Base-by-base conservation (phyloP, 2,888 invertebrate genomes). In the Platypus cylindrus region DNA sequence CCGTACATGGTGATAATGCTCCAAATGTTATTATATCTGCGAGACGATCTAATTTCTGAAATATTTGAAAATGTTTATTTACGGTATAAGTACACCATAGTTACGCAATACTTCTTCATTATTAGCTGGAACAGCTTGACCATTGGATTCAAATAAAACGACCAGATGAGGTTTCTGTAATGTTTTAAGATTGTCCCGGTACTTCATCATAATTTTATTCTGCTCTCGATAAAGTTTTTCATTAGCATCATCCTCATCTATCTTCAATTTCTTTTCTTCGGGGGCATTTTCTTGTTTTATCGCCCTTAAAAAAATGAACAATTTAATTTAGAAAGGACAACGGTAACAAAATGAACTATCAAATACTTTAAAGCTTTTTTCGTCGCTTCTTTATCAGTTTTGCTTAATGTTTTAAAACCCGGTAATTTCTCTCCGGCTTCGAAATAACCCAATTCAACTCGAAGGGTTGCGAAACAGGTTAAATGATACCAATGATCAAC, bases 1-100 rank as follows among this genome's bases (percentile, higher is more conserved):
- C 77, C 0, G 72, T 58, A 28, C 97, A 98, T 0, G 72, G 73
- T 39, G 70, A 60, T 3, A 90, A 65, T 2, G 77, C 73, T 17
- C 97, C 98, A 64, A 97, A 98, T 0, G 78, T 71, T 73, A 97
- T 78, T 18, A 75, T 68, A 60, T 98, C 97, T 7, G 84, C 71
- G 3, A 91, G 58, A 32, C 69, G 68, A 58, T 91, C 86, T 36
- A 84, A 56, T 36, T 80, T 70, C 82, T 87, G 53, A 17, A 41
- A 33, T 20, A 7, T 4, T 9, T n/a, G 5, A 31, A 31, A 25
- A 17, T 29, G 28, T 31, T 7, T 17, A 11, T 32, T 14, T 22
- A 26, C 9, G 7, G 26, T 36, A 30, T 30, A 52, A n/a, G n/a
- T n/a, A n/a, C 7, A 25, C 5, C 5, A 9, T 25, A 11, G 12